Conservation (phyloP, 2,888 invertebrate species). For the Tetropium fuscum region DNA sequence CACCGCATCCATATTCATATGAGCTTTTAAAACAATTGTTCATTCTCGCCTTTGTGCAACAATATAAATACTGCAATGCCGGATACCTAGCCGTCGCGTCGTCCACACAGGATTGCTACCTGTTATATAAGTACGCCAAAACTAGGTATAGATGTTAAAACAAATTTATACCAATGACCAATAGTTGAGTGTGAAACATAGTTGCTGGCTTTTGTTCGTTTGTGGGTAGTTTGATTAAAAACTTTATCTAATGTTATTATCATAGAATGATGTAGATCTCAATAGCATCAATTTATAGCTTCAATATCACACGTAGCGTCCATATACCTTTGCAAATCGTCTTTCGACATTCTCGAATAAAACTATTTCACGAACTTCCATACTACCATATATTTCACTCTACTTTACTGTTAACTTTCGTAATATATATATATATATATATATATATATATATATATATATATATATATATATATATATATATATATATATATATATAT, state of each 20-base stretch:
- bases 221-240: no score
- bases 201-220: no score
- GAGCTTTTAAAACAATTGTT: conserved; percentile 65
- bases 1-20: conserved; percentile 65
- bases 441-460: no score
- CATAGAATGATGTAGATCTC: no score
- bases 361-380: conserved; percentile 21
- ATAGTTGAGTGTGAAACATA: no score
- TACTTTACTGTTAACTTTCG: conserved; percentile 12
- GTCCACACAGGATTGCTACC: conserved; percentile 23
- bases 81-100: conserved; percentile 34
- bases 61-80: conserved; percentile 49
- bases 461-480: no score
- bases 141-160: background rate
- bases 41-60: conserved; percentile 57
- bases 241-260: no score
- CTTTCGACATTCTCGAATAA: conserved; percentile 5
- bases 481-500: no score
- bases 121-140: conserved; percentile 13
- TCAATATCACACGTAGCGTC: background rate
- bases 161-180: no score
- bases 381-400: conserved; percentile 19
- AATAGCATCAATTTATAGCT: no score
- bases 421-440: no score
- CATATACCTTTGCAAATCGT: conserved; percentile 12